Evolutionary conservation across 2,888 invertebrate species (phyloP).

Genomic region (Parasteatoda lunata): DNA sequence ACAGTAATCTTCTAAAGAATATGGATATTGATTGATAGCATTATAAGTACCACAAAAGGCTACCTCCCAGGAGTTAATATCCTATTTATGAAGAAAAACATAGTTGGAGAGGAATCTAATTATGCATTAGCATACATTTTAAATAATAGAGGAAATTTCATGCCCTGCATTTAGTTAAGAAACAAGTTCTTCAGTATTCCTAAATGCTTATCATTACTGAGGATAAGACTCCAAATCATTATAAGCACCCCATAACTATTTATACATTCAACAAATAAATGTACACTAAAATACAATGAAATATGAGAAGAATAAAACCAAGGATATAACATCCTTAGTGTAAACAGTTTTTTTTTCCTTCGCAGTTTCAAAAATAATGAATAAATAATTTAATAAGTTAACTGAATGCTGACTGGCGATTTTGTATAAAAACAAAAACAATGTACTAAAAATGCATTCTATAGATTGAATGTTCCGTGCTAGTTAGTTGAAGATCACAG

Average conservation of each 20-base stretch:
- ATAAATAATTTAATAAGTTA: neutral
- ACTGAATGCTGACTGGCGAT: neutral
- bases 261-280: neutral
- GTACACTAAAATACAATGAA: neutral
- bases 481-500: conserved; percentile 23
- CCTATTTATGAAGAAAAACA: too few relatives aligned
- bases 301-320: neutral
- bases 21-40: too few relatives aligned
- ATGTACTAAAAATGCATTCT: neutral
- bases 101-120: too few relatives aligned
- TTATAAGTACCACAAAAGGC: too few relatives aligned
- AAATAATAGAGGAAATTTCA: too few relatives aligned
- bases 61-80: too few relatives aligned
- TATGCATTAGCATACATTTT: too few relatives aligned
- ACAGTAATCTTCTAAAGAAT: too few relatives aligned
- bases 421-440: neutral
- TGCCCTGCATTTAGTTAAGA: too few relatives aligned
- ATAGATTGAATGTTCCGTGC: neutral
- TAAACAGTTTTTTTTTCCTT: neutral
- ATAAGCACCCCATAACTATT: neutral
- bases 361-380: neutral
- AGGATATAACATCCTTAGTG: neutral
- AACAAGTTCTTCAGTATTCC: neutral
- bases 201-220: too few relatives aligned
- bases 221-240: neutral